A percentile compares a stretch with the other conserved stretches of the same genome.
Conservation (phyloP, 1,140 invertebrate species). For the Listronotus bonariensis region DNA sequence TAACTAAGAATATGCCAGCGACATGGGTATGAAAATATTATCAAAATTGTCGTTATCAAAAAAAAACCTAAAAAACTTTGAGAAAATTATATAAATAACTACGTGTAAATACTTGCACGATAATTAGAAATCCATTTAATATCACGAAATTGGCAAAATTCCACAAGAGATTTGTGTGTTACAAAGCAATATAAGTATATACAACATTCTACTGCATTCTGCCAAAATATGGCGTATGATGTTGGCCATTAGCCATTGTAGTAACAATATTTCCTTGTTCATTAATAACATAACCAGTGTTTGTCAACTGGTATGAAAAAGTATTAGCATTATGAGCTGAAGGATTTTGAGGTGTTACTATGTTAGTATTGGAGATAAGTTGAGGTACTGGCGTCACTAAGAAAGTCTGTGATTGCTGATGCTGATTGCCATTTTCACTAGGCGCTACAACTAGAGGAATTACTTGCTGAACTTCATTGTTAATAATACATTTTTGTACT, state of each 20-base stretch:
- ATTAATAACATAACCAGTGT: constrained; percentile 55
- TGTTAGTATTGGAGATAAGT: constrained; percentile 55
- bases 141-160: no score
- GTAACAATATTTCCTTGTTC: constrained; percentile 56
- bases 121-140: no score
- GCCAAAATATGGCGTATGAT: constrained; percentile 54
- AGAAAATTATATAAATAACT: no score
- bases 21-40: no score
- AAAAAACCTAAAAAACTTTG: no score
- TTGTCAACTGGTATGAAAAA: constrained; percentile 54
- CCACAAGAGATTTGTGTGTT: no score
- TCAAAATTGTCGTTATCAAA: no score
- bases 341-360: constrained; percentile 48
- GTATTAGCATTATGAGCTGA: constrained; percentile 49
- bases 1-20: no score
- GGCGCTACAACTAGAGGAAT: constrained; percentile 65
- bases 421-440: constrained; percentile 44
- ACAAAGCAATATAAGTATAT: no score
- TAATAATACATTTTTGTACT: constrained; percentile 60
- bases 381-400: constrained; percentile 66
- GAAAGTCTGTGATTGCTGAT: constrained; percentile 60
- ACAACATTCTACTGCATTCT: constrained; percentile 41
- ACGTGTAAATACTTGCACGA: no score
- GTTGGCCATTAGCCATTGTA: constrained; percentile 53
- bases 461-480: constrained; percentile 60